Conservation (phyloP, 2,888 invertebrate genomes). For the Seira ritae region DNA sequence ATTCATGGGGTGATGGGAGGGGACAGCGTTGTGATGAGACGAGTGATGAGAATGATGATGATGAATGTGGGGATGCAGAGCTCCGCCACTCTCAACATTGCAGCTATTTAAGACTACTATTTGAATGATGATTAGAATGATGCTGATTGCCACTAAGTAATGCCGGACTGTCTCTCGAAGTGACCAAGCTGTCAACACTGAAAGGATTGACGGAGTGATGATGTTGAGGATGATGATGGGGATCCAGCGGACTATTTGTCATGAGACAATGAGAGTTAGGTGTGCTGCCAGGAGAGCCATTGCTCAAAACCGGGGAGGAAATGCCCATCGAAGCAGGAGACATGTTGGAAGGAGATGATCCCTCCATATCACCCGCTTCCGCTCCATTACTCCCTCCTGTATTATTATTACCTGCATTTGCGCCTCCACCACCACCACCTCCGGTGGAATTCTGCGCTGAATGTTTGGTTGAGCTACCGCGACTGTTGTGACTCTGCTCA, state of each 20-base stretch:
- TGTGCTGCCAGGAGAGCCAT: slow-evolving; percentile 62
- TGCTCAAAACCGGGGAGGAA: slow-evolving; percentile 63
- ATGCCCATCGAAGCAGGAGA: slow-evolving; percentile 70
- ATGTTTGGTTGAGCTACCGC: slow-evolving; percentile 28
- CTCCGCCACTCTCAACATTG: slow-evolving; percentile 33
- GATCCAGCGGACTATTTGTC: slow-evolving; percentile 56
- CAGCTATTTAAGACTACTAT: slow-evolving; percentile 28
- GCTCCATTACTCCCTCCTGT: slow-evolving; percentile 14
- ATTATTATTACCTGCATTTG: slow-evolving; percentile 29
- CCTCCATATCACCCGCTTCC: slow-evolving; percentile 43
- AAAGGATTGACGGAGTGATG: slow-evolving; percentile 77
- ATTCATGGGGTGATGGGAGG: slow-evolving; percentile 58
- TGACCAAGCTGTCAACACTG: slow-evolving; percentile 82
- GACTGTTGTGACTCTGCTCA: slow-evolving; percentile 47
- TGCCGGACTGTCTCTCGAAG: slow-evolving; percentile 74
- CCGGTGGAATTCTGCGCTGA: slow-evolving; percentile 14
- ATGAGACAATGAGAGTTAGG: slow-evolving; percentile 67
- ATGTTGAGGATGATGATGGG: slow-evolving; percentile 72
- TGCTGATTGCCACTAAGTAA: slow-evolving; percentile 48
- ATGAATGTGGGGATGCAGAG: slow-evolving; percentile 48
- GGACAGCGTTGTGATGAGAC: slow-evolving; percentile 30
- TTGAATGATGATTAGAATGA: slow-evolving; percentile 48
- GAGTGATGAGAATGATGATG: slow-evolving; percentile 54
- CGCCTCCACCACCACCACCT: slow-evolving; percentile 42
- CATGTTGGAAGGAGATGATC: slow-evolving; percentile 63